Conservation (phyloP, 2,797 vertebrate species). For the Serranus cabrilla region DNA sequence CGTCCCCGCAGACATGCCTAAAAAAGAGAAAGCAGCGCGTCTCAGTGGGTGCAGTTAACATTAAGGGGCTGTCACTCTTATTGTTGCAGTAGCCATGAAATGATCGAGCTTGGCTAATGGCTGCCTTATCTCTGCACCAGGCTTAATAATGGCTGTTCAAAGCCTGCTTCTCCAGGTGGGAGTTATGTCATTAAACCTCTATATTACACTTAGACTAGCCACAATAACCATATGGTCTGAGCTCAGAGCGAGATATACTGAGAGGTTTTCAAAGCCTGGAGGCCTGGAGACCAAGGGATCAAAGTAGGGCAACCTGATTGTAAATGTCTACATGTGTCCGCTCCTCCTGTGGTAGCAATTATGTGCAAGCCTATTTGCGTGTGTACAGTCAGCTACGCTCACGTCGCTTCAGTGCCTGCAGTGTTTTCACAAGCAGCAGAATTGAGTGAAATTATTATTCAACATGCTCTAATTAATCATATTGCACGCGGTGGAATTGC, state of each 20-base stretch:
- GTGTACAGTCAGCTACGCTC: conserved; percentile 45
- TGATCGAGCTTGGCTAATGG: conserved; percentile 75
- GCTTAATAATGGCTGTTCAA: conserved; percentile 73
- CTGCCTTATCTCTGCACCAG: conserved; percentile 77
- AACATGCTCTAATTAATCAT: conserved; percentile 65
- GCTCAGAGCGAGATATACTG: conserved; percentile 53
- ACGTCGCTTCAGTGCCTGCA: conserved; percentile 49
- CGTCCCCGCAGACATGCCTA: conserved; percentile 57
- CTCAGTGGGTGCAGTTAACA: conserved; percentile 49
- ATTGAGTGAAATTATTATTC: conserved; percentile 52
- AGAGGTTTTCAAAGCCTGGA: conserved; percentile 64
- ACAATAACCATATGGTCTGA: conserved; percentile 67
- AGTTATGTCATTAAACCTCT: conserved; percentile 73
- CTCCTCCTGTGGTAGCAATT: conserved; percentile 62
- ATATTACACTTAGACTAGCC: conserved; percentile 71
- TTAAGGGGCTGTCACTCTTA: conserved; percentile 62
- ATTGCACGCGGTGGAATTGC: conserved; percentile 53
- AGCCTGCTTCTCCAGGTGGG: conserved; percentile 75
- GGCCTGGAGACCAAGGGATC: conserved; percentile 52
- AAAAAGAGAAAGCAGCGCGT: conserved; percentile 49
- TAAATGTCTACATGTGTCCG: conserved; percentile 74
- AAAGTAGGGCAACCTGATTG: conserved; percentile 72
- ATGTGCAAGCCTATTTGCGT: conserved; percentile 47
- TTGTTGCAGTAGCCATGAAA: conserved; percentile 79
- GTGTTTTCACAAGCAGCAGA: conserved; percentile 70